phyloP scores from a whole-genome alignment of 2,113 vertebrate species.

The Protomyctophum bolini region DNA sequence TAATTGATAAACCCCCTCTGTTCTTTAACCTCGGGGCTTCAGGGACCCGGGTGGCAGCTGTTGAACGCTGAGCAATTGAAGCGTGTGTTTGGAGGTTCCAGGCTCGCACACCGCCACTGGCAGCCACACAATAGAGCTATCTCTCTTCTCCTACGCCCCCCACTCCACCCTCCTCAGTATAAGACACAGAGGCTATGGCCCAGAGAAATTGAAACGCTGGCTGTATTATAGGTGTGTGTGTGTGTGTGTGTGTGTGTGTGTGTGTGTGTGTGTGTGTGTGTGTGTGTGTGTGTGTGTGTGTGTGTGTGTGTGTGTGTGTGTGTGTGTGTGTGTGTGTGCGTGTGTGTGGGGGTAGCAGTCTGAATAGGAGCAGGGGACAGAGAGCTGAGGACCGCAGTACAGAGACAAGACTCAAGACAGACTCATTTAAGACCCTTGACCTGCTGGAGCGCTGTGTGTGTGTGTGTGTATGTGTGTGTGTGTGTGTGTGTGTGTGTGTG shows the following conservation, averaged over 20 bases:
- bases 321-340: too few relatives aligned
- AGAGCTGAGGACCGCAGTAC: conserved; percentile 30
- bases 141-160: conserved; percentile 40
- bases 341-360: conserved; percentile 4
- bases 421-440: conserved; percentile 74
- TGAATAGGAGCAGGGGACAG: conserved; percentile 41
- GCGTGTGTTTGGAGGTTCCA: conserved; percentile 66
- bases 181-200: conserved; percentile 57
- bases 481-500: conserved; percentile 5
- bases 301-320: conserved; percentile 10
- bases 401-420: conserved; percentile 64
- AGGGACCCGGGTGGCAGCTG: conserved; percentile 71
- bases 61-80: conserved; percentile 71
- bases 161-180: conserved; percentile 34
- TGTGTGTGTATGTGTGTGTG: background rate
- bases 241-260: too few relatives aligned
- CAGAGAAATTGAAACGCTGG: conserved; percentile 71
- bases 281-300: conserved; percentile 14
- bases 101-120: conserved; percentile 54
- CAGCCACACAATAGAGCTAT: conserved; percentile 75
- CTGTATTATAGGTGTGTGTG: conserved; percentile 56
- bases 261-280: too few relatives aligned
- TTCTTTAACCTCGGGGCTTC: conserved; percentile 68
- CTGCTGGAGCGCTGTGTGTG: conserved; percentile 28
- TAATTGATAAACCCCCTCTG: conserved; percentile 67